Percentiles rank a stretch among this genome's conserved stretches.
phyloP scores from a whole-genome alignment of 2,113 vertebrate species.

The Perccottus glenii region DNA sequence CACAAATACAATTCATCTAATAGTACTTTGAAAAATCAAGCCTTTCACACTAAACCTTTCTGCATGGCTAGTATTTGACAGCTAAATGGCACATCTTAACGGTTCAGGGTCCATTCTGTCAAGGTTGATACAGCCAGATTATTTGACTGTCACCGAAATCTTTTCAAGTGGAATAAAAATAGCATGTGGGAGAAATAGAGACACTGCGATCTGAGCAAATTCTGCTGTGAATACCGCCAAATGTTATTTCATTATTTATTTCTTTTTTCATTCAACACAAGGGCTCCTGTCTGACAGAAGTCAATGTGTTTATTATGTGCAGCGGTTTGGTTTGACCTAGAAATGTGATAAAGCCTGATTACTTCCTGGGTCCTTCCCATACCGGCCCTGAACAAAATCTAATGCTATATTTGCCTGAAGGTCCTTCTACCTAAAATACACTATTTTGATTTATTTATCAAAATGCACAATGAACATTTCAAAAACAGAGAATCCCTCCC shows the following conservation, averaged over 20 bases:
- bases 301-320: conserved; percentile 36
- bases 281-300: conserved; percentile 22
- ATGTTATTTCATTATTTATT: conserved; percentile 13
- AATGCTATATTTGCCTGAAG: conserved; percentile 4
- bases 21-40: not conserved
- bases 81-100: conserved; percentile 29
- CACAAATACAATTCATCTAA: too few relatives aligned
- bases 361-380: not conserved
- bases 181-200: not conserved
- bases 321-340: conserved; percentile 32
- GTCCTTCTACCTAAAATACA: conserved; percentile 19
- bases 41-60: conserved; percentile 8
- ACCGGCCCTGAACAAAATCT: not conserved
- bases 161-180: conserved; percentile 21
- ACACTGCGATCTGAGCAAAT: not conserved
- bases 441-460: not conserved
- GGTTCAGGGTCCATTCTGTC: conserved; percentile 30
- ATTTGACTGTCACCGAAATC: conserved; percentile 18
- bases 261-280: conserved; percentile 25
- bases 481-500: conserved; percentile 16
- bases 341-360: conserved; percentile 34
- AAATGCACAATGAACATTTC: conserved; percentile 6
- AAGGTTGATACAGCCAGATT: conserved; percentile 20
- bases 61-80: conserved; percentile 7
- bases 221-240: not conserved